Evolutionary conservation across 2,888 invertebrate species (phyloP), one percentile per base, ranked within the genome.

Genomic region (Apantesis nais): DNA sequence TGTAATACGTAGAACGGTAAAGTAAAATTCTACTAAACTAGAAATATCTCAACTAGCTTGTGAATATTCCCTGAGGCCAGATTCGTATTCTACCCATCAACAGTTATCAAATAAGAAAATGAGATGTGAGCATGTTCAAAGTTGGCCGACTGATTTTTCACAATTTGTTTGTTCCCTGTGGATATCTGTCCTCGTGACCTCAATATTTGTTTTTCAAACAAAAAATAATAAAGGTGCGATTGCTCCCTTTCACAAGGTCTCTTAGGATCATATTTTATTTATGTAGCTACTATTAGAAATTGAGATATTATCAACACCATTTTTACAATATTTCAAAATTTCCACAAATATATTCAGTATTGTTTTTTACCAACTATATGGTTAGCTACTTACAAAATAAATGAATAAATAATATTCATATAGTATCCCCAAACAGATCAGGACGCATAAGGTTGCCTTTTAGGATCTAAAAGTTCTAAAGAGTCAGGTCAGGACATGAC

Each of bases 181-280:
- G 78, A 76, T 52, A 58, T 75, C 62, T 70, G 76, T 74, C 66
- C 78, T 55, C 71, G 72, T 80, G 80, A 80, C 80, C 80, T 78
- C 74, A 73, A 71, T 79, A 66, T 78, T 73, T 71, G 66, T 75
- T 72, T 58, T 66, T 67, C 67, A 74, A 78, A 75, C 68, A 74
- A 75, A 76, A 74, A 82, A 81, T 62, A 73, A 75, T 78, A 79
- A 78, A 82, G 70, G 74, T 72, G 48, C 65, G 73, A 78, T 76
- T 74, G 73, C 76, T 79, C 39, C 62, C 69, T 74, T 80, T 68
- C 69, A 74, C 62, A 62, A 25, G 62, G 48, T 67, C 64, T 71
- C 71, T 65, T 67, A 65, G 58, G 67, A 73, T 75, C 64, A 62
- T 72, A 60, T 72, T 79, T 78, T 74, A 9, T 44, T 22, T 62